A percentile compares a stretch with the other conserved stretches of the same genome.
These are phyloP conservation scores for Xenopus laevis DNA, from an alignment of 2,113 vertebrate genomes.

Conservation along the genomic window DNA sequence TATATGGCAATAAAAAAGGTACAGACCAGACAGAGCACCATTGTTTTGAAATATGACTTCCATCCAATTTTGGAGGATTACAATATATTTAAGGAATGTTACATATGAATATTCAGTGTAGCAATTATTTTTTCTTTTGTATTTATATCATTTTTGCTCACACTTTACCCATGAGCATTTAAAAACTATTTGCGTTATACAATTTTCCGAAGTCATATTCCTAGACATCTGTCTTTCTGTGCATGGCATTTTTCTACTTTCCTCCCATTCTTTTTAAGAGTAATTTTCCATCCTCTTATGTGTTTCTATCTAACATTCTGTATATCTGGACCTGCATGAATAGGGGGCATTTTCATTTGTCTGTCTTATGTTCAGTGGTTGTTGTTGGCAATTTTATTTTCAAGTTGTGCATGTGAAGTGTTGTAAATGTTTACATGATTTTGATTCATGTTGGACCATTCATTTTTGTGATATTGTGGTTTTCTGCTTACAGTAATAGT, in stretches of 20 bases:
- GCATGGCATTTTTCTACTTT: conserved; percentile 70
- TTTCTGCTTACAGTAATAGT: too few relatives aligned
- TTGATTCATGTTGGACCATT: conserved; percentile 11
- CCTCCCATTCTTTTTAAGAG: conserved; percentile 40
- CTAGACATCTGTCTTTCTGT: conserved; percentile 80
- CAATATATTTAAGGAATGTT: conserved; percentile 50
- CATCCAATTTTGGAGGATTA: conserved; percentile 44
- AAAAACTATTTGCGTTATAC: conserved; percentile 47
- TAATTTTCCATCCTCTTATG: conserved; percentile 60
- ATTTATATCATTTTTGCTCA: conserved; percentile 29
- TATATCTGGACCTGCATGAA: conserved; percentile 68
- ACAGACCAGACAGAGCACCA: conserved; percentile 79
- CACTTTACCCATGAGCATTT: conserved; percentile 19
- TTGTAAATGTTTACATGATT: conserved; percentile 50
- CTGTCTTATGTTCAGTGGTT: conserved; percentile 63
- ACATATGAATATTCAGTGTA: conserved; percentile 35
- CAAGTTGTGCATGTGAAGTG: conserved; percentile 69
- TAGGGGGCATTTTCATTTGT: conserved; percentile 64
- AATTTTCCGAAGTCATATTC: conserved; percentile 69
- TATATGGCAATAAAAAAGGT: conserved; percentile 85
- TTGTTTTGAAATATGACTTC: conserved; percentile 78
- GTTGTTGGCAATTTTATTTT: conserved; percentile 15
- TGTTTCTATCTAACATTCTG: conserved; percentile 59
- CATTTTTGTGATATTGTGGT: not conserved
- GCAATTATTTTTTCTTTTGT: conserved; percentile 44